Evolutionary conservation across 2,888 invertebrate species (phyloP).

Genomic region (Cephus pulcher): DNA sequence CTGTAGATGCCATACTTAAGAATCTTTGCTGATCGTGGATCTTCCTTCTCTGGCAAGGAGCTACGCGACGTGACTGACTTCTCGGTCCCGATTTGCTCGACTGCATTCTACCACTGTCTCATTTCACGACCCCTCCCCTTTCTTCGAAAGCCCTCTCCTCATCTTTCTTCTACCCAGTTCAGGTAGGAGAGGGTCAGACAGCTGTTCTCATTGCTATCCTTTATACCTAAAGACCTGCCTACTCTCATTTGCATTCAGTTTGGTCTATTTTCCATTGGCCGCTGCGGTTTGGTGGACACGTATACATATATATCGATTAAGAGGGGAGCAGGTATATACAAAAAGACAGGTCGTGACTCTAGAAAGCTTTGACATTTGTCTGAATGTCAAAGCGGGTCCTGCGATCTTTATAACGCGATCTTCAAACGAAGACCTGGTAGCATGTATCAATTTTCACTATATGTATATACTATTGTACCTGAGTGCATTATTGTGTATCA

Average conservation of each 20-base stretch:
- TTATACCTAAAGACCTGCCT: not conserved
- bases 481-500: no score
- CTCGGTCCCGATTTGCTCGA: constrained; percentile 57
- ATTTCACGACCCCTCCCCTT: constrained; percentile 57
- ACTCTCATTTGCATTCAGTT: not conserved
- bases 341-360: not conserved
- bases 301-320: not conserved
- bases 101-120: constrained; percentile 51
- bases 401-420: not conserved
- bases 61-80: constrained; percentile 50
- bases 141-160: constrained; percentile 41
- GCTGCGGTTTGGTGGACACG: not conserved
- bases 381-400: not conserved
- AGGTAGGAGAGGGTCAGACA: not conserved
- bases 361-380: not conserved
- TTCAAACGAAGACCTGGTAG: not conserved
- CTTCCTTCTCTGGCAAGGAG: constrained; percentile 31
- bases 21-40: constrained; percentile 6
- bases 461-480: not conserved
- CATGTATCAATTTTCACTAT: not conserved
- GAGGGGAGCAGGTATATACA: not conserved
- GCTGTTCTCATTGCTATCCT: not conserved
- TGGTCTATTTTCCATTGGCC: not conserved
- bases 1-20: constrained; percentile 15
- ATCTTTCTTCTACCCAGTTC: constrained; percentile 20